Base-by-base conservation (phyloP, 2,113 vertebrate species). In the Chloroceryle aenea region DNA sequence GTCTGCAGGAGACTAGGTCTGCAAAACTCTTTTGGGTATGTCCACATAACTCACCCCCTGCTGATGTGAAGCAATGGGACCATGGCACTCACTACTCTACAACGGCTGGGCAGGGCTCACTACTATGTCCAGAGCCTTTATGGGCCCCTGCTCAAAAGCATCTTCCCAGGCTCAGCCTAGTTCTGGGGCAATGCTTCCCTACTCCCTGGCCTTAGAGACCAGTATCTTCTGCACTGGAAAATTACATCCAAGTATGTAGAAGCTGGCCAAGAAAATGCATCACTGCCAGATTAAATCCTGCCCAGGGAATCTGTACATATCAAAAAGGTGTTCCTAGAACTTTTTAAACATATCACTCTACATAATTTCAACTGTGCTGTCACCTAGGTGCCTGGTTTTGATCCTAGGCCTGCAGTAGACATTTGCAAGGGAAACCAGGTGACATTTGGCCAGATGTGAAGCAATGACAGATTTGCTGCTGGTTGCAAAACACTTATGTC, bases 21-120 rank as follows among this genome's bases (percentile, higher is more conserved):
- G 69, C 14, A 85, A 47, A 59, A 22, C 4, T 64, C 4, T 76
- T 71, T 53, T 47, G 38, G 6, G 19, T 38, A 10, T 1, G 1
- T 50, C n/a, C 16, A 30, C 1, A 5, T 26, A 71, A n/a, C 17
- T 12, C 32, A 36, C 6, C 1, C 0, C 18, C 17, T n/a, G 27
- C 48, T 22, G 22, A 11, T 32, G 10, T n/a, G 63, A 43, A 76
- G 23, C 7, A 4, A 13, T 11, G 45, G 52, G 36, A 58, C 36
- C 20, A 14, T 4, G 23, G 20, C 47, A 68, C 17, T 32, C 47
- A 68, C 17, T 32, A 40, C 40, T 75, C 47, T 36, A 14, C 22
- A 29, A 12, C 14, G 14, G 16, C 34, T 56, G 34, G 7, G 27
- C 29, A 91, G 42, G 69, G 30, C 18, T 62, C 26, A 14, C 45